A percentile compares a stretch with the other conserved stretches of the same genome.
These are phyloP conservation scores for Bugula neritina DNA, from an alignment of 2,888 invertebrate species.

Conservation along the genomic window DNA sequence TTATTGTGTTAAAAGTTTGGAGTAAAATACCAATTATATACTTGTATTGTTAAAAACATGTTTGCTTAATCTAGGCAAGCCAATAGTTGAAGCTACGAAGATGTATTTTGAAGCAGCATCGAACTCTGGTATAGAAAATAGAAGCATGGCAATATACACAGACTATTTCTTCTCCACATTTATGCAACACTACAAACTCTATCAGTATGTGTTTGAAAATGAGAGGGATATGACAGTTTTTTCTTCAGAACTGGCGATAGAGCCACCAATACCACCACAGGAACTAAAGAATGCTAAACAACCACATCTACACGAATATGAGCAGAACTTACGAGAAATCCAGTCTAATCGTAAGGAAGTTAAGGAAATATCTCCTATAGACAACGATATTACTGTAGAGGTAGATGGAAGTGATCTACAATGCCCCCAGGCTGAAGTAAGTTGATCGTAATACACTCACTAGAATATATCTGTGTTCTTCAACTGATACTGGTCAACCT, in stretches of 20 bases:
- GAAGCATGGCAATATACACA: slow-evolving; percentile 39
- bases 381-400: slow-evolving; percentile 31
- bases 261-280: slow-evolving; percentile 33
- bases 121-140: slow-evolving; percentile 34
- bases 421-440: slow-evolving; percentile 38
- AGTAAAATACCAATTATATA: too few species aligned
- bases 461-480: not conserved
- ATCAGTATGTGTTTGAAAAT: slow-evolving; percentile 40
- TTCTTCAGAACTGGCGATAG: slow-evolving; percentile 33
- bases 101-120: slow-evolving; percentile 34
- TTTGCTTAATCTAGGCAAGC: too few species aligned
- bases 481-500: not conserved
- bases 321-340: slow-evolving; percentile 36
- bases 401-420: slow-evolving; percentile 31
- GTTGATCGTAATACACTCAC: not conserved
- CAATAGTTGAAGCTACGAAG: slow-evolving; percentile 37
- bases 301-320: slow-evolving; percentile 41
- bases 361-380: slow-evolving; percentile 31
- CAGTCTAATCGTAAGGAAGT: slow-evolving; percentile 36
- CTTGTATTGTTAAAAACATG: too few species aligned
- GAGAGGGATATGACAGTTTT: slow-evolving; percentile 33
- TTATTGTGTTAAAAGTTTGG: too few species aligned
- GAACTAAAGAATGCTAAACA: slow-evolving; percentile 36
- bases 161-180: slow-evolving; percentile 43
- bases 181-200: slow-evolving; percentile 43